Base-by-base conservation (phyloP, 2,888 invertebrate species). In the Tineola bisselliella region DNA sequence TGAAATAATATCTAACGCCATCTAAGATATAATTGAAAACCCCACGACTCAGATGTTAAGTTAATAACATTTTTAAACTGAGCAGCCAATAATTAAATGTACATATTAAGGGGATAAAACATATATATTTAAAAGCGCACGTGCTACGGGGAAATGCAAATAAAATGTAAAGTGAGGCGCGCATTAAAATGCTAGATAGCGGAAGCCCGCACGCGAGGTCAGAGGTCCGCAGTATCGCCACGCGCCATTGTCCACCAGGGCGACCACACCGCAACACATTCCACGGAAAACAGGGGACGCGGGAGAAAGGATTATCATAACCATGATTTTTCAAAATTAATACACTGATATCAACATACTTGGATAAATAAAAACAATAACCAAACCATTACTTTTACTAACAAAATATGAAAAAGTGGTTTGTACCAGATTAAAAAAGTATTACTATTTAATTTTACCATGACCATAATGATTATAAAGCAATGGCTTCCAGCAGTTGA, bases 191-290 rank as follows among this genome's bases (percentile, higher is more conserved):
- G 77, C 82, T 80, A 81, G 81, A 84, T 83, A 83, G 84, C 83
- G 84, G 84, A 83, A 83, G 84, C 84, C 76, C 79, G 81, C 84
- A 83, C 84, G 84, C 83, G 83, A 84, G 86, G 84, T 86, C 86
- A 79, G 68, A 71, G 84, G 86, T 83, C 84, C 79, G 71, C 71
- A 66, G 71, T 75, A 76, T 44, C 78, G 80, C 82, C 84, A 82
- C 84, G 84, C 84, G 84, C 86, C 81, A 82, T 84, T 84, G 84
- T 83, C 75, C 68, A 74, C 67, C 69, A 68, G 63, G 64, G 69
- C 63, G 65, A 63, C 75, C 73, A 75, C 59, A 13, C 17, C 4
- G 15, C 33, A 19, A 19, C 33, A 58, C 58, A 58, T 58, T 58
- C 58, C 15, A 13, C 10, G 56, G 56, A 56, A 48, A 38, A 38